phyloP scores from a whole-genome alignment of 1,140 invertebrate species.

The Cherax quadricarinatus region DNA sequence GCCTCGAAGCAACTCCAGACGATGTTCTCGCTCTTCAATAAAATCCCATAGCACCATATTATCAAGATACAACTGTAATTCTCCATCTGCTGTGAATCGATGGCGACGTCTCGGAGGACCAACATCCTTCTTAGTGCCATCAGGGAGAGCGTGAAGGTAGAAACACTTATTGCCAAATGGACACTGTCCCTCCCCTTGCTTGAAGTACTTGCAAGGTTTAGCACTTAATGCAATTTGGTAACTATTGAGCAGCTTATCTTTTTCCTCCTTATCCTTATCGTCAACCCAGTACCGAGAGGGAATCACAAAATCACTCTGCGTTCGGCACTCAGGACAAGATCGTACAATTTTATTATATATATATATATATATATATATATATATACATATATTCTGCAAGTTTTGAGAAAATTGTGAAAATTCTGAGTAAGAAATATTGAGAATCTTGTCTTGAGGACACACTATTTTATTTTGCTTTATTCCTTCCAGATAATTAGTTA shows the following conservation, averaged over 20 bases:
- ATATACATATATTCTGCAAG: too few species aligned
- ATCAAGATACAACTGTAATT: conserved; percentile 80
- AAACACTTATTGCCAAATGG: conserved; percentile 96
- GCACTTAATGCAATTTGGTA: conserved; percentile 87
- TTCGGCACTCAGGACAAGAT: conserved; percentile 90
- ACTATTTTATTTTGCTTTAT: too few species aligned
- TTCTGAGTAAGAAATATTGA: too few species aligned
- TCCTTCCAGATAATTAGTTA: too few species aligned
- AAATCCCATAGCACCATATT: conserved; percentile 85
- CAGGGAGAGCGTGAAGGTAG: conserved; percentile 89
- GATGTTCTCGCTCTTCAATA: conserved; percentile 83
- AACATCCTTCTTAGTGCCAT: conserved; percentile 86
- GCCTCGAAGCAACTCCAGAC: conserved; percentile 74
- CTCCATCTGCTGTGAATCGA: conserved; percentile 80
- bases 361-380: too few species aligned
- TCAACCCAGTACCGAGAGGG: conserved; percentile 93
- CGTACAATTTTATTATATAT: too few species aligned
- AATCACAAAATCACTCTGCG: conserved; percentile 91
- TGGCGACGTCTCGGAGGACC: conserved; percentile 82
- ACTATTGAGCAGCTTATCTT: conserved; percentile 87
- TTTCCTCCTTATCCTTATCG: conserved; percentile 88
- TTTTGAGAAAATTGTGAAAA: too few species aligned
- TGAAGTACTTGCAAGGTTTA: conserved; percentile 94
- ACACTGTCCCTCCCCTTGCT: conserved; percentile 87
- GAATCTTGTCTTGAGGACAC: too few species aligned